These are phyloP conservation scores for Phalera bucephala DNA, from an alignment of 2,888 invertebrate species.

Conservation along the genomic window DNA sequence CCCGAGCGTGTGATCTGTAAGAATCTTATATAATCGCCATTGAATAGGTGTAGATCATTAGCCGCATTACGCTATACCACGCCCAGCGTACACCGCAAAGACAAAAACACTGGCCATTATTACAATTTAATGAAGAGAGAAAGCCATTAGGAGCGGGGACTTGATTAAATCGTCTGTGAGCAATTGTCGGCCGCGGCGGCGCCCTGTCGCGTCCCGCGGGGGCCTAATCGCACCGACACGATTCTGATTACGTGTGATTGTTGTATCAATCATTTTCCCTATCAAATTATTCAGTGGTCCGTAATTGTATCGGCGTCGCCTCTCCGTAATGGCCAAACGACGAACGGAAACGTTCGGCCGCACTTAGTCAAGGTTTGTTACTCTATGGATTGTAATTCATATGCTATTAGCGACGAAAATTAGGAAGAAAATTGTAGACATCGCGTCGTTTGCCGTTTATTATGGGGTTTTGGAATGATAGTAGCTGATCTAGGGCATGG, in stretches of 20 bases:
- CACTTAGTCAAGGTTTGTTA: slow-evolving; percentile 81
- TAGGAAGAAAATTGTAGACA: slow-evolving; percentile 58
- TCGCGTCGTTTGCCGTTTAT: slow-evolving; percentile 41
- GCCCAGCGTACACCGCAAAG: slow-evolving; percentile 50
- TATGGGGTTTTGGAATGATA: slow-evolving; percentile 22
- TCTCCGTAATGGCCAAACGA: slow-evolving; percentile 58
- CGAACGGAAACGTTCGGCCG: slow-evolving; percentile 70
- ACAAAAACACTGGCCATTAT: slow-evolving; percentile 72
- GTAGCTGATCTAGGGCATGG: no score
- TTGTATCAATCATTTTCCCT: slow-evolving; percentile 82
- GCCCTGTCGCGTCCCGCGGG: slow-evolving; percentile 52
- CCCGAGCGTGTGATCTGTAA: no score
- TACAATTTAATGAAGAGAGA: slow-evolving; percentile 78
- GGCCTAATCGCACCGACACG: slow-evolving; percentile 76
- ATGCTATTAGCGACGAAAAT: slow-evolving; percentile 67
- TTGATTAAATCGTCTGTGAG: slow-evolving; percentile 77
- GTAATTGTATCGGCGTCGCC: slow-evolving; percentile 74
- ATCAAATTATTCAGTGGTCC: slow-evolving; percentile 80
- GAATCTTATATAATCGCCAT: no score
- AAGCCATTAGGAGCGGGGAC: slow-evolving; percentile 68
- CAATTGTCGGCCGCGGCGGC: slow-evolving; percentile 59
- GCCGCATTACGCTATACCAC: slow-evolving; percentile 44
- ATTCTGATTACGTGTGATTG: slow-evolving; percentile 79
- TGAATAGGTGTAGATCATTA: slow-evolving; percentile 28
- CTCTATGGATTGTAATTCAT: slow-evolving; percentile 72